Conservation (phyloP, 2,113 vertebrate genomes). For the Propithecus coquereli region DNA sequence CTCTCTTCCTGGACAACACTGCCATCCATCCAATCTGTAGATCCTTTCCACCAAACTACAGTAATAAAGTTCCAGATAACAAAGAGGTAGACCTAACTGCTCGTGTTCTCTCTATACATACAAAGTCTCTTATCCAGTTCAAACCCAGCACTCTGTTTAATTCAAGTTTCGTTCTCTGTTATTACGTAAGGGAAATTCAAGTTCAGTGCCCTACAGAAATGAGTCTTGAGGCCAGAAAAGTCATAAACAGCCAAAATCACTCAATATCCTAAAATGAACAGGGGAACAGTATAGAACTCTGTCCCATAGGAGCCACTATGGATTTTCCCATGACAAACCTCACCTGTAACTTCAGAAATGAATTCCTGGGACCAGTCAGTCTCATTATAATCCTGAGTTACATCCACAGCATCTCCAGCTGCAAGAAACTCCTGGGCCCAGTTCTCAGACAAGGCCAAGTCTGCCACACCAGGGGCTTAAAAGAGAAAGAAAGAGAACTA, state of each 20-base stretch:
- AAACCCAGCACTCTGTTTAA: neutral
- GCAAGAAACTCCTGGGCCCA: slow-evolving; percentile 96
- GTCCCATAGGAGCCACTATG: neutral
- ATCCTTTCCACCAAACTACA: neutral
- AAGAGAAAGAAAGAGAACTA: neutral
- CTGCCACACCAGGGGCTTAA: slow-evolving; percentile 95
- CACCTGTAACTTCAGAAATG: slow-evolving; percentile 95
- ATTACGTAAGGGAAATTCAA: neutral
- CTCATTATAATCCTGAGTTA: slow-evolving; percentile 89
- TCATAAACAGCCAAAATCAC: neutral
- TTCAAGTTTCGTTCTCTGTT: neutral
- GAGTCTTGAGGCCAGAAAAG: neutral
- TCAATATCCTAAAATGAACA: neutral
- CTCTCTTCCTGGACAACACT: neutral
- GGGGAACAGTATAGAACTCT: neutral
- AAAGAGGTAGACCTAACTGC: neutral
- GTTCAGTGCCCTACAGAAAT: neutral
- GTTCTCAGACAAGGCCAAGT: slow-evolving; percentile 94
- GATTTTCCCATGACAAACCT: slow-evolving; percentile 36
- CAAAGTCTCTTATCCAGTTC: neutral
- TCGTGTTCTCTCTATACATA: neutral
- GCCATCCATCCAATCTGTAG: neutral
- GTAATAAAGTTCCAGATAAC: neutral
- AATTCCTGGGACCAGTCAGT: slow-evolving; percentile 98
- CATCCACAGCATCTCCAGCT: slow-evolving; percentile 84